Base-by-base conservation (phyloP, 2,888 invertebrate genomes). In the Odontothrips loti region DNA sequence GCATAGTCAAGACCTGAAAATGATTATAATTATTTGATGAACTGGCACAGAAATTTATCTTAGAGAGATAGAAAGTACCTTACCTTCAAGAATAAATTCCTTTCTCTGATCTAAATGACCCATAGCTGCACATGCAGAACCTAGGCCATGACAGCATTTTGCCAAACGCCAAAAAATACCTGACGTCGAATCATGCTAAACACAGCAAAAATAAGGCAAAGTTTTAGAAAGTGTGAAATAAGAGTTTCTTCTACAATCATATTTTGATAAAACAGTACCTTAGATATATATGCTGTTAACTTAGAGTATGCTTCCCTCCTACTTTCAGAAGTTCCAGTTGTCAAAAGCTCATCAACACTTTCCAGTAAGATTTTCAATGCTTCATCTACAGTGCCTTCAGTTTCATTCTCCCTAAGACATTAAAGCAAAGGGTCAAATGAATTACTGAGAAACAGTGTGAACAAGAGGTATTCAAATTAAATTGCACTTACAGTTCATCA, bases 1-100 rank as follows among this genome's bases (percentile, higher is more conserved):
- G 92, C 92, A 82, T 88, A 89, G 63, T 89, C 88, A 79, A 90
- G 88, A 79, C 92, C 92, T 91, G 83, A 79, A 84, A 83, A 81
- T 23, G 79, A 80, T 8, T 29, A 80, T 20, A 79, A 79, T 48
- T 48, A 80, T 47, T 3, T 47, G 2, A 29, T n/a, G 29, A 9
- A 29, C 0, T 81, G 34, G 43, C 11, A 58, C 17, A 15, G 20
- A 17, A 68, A 82, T 29, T 75, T 17, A 48, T 29, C 23, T 23
- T 27, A 47, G 43, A 47, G 12, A 47, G 17, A 20, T 34, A 20
- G 20, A 79, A 34, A n/a, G 80, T 43, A 29, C 23, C 43, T 68
- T 80, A 85, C 86, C 86, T 85, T 86, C 83, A 29, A 83, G 82
- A 78, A 85, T 84, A 80, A 84, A 84, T 6, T 83, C 81, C 82